A percentile compares a stretch with the other conserved stretches of the same genome.
Conservation (phyloP, 2,888 invertebrate species). For the Epirrhoe alternata region DNA sequence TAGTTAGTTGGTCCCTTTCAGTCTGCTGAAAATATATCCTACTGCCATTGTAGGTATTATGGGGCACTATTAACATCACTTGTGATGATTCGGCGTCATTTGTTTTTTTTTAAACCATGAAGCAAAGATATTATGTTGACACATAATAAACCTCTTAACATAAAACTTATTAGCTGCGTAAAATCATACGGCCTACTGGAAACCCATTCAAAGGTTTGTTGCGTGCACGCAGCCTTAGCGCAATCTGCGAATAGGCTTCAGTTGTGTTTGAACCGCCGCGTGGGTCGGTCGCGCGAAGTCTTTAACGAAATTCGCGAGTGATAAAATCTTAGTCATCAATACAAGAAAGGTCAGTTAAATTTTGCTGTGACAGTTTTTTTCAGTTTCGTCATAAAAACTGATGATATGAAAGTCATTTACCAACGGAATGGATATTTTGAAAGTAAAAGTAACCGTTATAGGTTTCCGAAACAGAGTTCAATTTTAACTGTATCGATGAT, state of each 20-base stretch:
- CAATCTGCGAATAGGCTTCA: slow-evolving; percentile 42
- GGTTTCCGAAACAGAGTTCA: slow-evolving; percentile 20
- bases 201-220: slow-evolving; percentile 35
- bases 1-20: no score
- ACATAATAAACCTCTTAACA: slow-evolving; percentile 37
- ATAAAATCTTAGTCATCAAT: slow-evolving; percentile 25
- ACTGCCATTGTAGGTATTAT: no score
- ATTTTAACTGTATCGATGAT: slow-evolving; percentile 28
- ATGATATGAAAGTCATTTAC: background rate
- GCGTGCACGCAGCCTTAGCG: slow-evolving; percentile 44
- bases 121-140: slow-evolving; percentile 24
- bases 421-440: background rate
- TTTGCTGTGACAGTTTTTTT: slow-evolving; percentile 24
- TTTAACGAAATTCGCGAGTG: slow-evolving; percentile 34
- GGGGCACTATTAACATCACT: background rate
- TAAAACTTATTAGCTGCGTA: slow-evolving; percentile 35
- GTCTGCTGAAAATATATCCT: no score
- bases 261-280: slow-evolving; percentile 46
- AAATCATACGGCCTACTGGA: slow-evolving; percentile 32
- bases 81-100: background rate
- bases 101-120: slow-evolving; percentile 2
- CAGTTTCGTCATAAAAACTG: slow-evolving; percentile 11
- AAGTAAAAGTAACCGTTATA: slow-evolving; percentile 20
- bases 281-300: slow-evolving; percentile 37
- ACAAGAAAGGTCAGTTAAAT: slow-evolving; percentile 40